These are phyloP conservation scores for Drosophila bunnanda DNA, from an alignment of 2,888 invertebrate genomes.

Conservation along the genomic window DNA sequence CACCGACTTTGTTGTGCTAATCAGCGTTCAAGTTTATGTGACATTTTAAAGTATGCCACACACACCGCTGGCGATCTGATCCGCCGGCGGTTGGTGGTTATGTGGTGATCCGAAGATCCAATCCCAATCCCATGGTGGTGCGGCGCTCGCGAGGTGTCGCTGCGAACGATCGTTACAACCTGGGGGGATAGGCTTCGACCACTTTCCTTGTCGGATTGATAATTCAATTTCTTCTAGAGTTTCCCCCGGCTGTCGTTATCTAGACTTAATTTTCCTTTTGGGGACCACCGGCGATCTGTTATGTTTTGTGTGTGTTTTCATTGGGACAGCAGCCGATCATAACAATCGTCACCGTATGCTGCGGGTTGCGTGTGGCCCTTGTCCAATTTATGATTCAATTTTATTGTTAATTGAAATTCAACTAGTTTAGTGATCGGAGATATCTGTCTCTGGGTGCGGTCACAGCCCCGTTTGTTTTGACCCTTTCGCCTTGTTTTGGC, in stretches of 20 bases:
- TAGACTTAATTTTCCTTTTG: slow-evolving; percentile 67
- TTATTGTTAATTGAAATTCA: slow-evolving; percentile 81
- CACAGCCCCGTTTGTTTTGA: slow-evolving; percentile 34
- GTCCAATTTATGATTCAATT: slow-evolving; percentile 79
- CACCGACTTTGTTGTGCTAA: slow-evolving; percentile 80
- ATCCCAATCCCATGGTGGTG: slow-evolving; percentile 50
- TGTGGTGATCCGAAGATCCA: slow-evolving; percentile 2
- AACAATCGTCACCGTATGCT: slow-evolving; percentile 67
- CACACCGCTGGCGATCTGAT: slow-evolving; percentile 54
- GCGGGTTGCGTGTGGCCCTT: slow-evolving; percentile 76
- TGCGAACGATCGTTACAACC: slow-evolving; percentile 63
- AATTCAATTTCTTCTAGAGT: slow-evolving; percentile 73
- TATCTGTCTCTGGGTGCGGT: slow-evolving; percentile 46
- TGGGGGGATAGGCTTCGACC: slow-evolving; percentile 22
- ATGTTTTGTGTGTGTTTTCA: neutral
- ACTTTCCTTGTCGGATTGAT: slow-evolving; percentile 71
- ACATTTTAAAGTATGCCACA: slow-evolving; percentile 80
- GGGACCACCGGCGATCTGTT: slow-evolving; percentile 69
- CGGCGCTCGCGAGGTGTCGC: slow-evolving; percentile 75
- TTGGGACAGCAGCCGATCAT: slow-evolving; percentile 59
- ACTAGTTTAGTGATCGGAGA: slow-evolving; percentile 76
- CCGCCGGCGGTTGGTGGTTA: slow-evolving; percentile 24
- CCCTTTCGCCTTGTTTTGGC: slow-evolving; percentile 34
- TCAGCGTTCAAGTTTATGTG: slow-evolving; percentile 81
- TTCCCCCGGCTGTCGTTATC: slow-evolving; percentile 50